Percentiles rank a stretch among this genome's conserved stretches.
These are phyloP conservation scores for Rhagonycha fulva DNA, from an alignment of 2,888 invertebrate genomes.

Conservation along the genomic window DNA sequence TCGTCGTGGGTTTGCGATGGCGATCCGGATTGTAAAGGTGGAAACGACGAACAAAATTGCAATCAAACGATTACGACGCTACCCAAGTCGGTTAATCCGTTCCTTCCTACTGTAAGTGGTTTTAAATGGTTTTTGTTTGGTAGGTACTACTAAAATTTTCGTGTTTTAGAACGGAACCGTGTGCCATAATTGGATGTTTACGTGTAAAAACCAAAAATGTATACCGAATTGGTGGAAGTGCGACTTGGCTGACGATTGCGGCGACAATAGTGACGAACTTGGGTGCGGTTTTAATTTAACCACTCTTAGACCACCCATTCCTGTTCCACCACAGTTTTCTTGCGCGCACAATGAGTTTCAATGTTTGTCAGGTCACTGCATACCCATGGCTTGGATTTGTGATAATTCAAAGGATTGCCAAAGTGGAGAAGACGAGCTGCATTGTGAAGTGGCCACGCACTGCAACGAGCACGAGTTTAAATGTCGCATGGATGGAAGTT, in stretches of 20 bases:
- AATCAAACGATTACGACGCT: constrained; percentile 45
- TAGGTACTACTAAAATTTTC: neutral
- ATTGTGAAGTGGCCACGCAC: constrained; percentile 41
- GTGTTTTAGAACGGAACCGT: constrained; percentile 47
- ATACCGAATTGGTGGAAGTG: constrained; percentile 83
- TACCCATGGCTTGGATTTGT: constrained; percentile 65
- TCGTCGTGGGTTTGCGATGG: constrained; percentile 82
- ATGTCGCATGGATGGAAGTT: constrained; percentile 67
- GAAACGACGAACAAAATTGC: constrained; percentile 75
- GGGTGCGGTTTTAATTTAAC: constrained; percentile 50
- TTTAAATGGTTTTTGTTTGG: neutral
- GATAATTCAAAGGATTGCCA: constrained; percentile 64
- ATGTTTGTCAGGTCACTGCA: constrained; percentile 62
- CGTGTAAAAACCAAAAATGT: constrained; percentile 71
- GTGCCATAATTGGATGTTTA: constrained; percentile 80
- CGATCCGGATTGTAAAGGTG: constrained; percentile 72
- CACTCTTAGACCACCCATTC: constrained; percentile 37
- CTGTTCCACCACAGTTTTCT: constrained; percentile 35
- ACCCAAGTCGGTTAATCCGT: constrained; percentile 36
- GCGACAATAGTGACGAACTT: constrained; percentile 74
- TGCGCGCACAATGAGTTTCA: constrained; percentile 63
- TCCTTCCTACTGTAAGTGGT: constrained; percentile 26
- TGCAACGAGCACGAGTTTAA: constrained; percentile 59
- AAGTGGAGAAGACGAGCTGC: constrained; percentile 65
- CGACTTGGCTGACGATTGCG: constrained; percentile 76